phyloP scores from a whole-genome alignment of 2,888 invertebrate genomes.

The Sipha maydis region DNA sequence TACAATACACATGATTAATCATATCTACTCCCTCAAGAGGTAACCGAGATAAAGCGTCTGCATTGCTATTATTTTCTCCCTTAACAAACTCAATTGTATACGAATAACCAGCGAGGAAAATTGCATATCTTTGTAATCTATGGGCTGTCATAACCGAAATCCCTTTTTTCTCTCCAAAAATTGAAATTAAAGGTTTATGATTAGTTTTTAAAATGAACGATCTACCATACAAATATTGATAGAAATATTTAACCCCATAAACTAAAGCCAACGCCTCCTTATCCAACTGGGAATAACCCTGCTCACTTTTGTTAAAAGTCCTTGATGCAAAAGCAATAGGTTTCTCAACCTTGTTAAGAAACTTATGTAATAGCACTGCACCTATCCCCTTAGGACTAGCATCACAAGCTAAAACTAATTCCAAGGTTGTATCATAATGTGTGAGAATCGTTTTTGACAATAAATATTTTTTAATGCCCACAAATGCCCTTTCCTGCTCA shows the following conservation, averaged over 20 bases:
- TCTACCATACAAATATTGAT: too few relatives aligned
- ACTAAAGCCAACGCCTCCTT: constrained; percentile 61
- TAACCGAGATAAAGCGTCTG: constrained; percentile 63
- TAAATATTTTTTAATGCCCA: constrained; percentile 28
- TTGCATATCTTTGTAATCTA: constrained; percentile 25
- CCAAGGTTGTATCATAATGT: neutral
- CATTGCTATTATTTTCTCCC: constrained; percentile 63
- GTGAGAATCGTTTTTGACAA: neutral
- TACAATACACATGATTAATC: neutral
- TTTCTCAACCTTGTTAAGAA: neutral
- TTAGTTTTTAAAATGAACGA: neutral
- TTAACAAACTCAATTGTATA: constrained; percentile 64
- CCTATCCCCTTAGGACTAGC: constrained; percentile 22
- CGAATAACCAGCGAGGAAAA: constrained; percentile 66
- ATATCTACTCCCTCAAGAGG: neutral
- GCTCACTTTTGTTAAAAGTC: constrained; percentile 49
- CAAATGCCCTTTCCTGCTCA: constrained; percentile 9
- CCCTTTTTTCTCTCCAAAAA: neutral
- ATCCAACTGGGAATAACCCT: constrained; percentile 62
- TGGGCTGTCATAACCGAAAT: constrained; percentile 36
- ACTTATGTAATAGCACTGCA: constrained; percentile 9
- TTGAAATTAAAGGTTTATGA: neutral
- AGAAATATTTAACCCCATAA: constrained; percentile 38
- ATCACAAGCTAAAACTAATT: constrained; percentile 32
- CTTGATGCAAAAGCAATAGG: constrained; percentile 55